Evolutionary conservation across 2,888 invertebrate genomes (phyloP), one percentile per base, ranked within the genome.

Genomic region (Epistrophe grossulariae): DNA sequence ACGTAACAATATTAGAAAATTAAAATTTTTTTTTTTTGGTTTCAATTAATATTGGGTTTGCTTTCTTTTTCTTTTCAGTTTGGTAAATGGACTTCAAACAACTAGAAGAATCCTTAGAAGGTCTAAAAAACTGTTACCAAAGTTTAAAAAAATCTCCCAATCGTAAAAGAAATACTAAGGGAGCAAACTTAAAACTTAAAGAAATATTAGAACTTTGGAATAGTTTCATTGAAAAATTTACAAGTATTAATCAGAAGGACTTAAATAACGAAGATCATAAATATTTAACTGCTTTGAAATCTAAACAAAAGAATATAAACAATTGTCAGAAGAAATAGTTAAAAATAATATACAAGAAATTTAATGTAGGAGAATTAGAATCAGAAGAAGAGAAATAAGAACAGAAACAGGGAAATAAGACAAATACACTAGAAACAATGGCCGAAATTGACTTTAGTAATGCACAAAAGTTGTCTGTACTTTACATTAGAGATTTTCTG

Each of bases 291-390:
- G 17, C 19, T 19, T 19, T 50, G 19, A 19, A 19, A 11, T 50
- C 13, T 19, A 50, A 50, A 19, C 50, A 50, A 50, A 50, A 19
- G 50, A 50, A 50, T 50, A 50, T 50, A 50, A 19, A 19, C 19
- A 50, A 50, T 50, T 11, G 19, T 19, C 50, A 10, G 50, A 50
- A 11, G 50, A 19, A 50, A 50, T 50, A 50, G 50, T 50, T 50
- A 50, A 19, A 50, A 11, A 50, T 19, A 11, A 50, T 50, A 50
- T 19, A 50, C 9, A 50, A 45, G 45, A 45, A 45, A 45, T 45
- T 45, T n/a, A n/a, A 45, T 45, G n/a, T n/a, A n/a, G 45, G n/a
- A 45, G 50, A 50, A 19, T 50, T 19, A 50, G 19, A 50, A 50
- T 50, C 50, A 50, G 50, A 50, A 50, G 19, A 50, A 19, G 19